Conservation (phyloP, 2,888 invertebrate genomes). For the Lepidochitona cinerea region DNA sequence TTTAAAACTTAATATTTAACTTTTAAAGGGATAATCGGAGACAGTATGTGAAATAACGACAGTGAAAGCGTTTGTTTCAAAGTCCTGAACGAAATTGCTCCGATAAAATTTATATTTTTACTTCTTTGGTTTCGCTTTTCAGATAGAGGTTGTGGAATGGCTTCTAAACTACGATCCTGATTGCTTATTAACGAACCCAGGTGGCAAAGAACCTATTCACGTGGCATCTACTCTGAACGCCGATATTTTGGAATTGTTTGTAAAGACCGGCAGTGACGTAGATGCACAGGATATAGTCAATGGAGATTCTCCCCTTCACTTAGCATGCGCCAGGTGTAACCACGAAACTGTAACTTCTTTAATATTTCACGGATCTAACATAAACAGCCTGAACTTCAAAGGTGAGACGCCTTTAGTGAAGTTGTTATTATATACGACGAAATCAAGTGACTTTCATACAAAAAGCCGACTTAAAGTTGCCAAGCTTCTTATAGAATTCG, state of each 20-base stretch:
- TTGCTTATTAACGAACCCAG: background rate
- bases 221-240: slow-evolving; percentile 35
- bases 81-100: background rate
- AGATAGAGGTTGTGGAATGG: background rate
- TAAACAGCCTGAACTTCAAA: slow-evolving; percentile 37
- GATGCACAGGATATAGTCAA: slow-evolving; percentile 38
- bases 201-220: slow-evolving; percentile 41
- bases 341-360: slow-evolving; percentile 33
- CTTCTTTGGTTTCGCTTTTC: background rate
- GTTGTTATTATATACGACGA: slow-evolving; percentile 37
- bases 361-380: slow-evolving; percentile 38
- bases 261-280: slow-evolving; percentile 43
- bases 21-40: background rate
- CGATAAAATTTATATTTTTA: background rate
- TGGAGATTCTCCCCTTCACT: slow-evolving; percentile 45
- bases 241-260: slow-evolving; percentile 30
- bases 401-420: slow-evolving; percentile 45
- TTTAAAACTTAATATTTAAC: too few relatives aligned
- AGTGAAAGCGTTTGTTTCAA: background rate
- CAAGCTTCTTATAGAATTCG: slow-evolving; percentile 35
- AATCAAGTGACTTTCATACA: slow-evolving; percentile 37
- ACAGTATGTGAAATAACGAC: background rate
- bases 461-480: slow-evolving; percentile 38
- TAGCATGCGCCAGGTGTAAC: slow-evolving; percentile 38
- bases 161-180: background rate